phyloP scores from a whole-genome alignment of 2,797 vertebrate species.

The Taeniopygia guttata region DNA sequence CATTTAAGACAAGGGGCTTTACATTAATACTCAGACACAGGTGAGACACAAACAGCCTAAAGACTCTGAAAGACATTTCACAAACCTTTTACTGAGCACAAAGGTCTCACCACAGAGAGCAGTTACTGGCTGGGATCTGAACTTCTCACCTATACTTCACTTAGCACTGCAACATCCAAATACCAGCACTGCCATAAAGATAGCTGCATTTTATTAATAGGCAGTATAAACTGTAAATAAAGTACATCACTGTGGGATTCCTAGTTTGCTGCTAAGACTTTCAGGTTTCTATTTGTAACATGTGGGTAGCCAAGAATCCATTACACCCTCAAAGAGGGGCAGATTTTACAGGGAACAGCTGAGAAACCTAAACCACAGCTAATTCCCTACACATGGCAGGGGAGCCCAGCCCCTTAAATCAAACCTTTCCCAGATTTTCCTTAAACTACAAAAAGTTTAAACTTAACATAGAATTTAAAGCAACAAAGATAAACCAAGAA shows the following conservation, averaged over 20 bases:
- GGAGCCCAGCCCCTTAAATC: no score
- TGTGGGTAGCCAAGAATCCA: rapidly evolving
- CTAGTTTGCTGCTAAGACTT: neutral
- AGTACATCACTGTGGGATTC: neutral
- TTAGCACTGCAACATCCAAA: neutral
- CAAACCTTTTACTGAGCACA: neutral
- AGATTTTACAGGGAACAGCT: neutral
- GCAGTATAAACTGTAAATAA: neutral
- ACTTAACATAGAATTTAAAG: neutral
- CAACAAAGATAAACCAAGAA: rapidly evolving
- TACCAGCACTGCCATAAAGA: neutral
- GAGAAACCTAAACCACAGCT: neutral
- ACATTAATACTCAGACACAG: neutral
- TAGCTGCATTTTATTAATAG: rapidly evolving
- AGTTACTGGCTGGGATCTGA: neutral
- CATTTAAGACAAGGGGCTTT: neutral
- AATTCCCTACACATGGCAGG: rapidly evolving
- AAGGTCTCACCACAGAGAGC: neutral
- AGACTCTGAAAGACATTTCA: neutral
- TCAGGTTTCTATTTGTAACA: neutral
- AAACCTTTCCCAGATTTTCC: neutral
- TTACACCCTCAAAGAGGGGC: neutral
- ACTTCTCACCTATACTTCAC: rapidly evolving
- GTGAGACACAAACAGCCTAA: neutral
- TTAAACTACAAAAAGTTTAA: neutral